Evolutionary conservation across 2,888 invertebrate species (phyloP), one percentile per base, ranked within the genome.

Genomic region (Philopedon plagiatum): DNA sequence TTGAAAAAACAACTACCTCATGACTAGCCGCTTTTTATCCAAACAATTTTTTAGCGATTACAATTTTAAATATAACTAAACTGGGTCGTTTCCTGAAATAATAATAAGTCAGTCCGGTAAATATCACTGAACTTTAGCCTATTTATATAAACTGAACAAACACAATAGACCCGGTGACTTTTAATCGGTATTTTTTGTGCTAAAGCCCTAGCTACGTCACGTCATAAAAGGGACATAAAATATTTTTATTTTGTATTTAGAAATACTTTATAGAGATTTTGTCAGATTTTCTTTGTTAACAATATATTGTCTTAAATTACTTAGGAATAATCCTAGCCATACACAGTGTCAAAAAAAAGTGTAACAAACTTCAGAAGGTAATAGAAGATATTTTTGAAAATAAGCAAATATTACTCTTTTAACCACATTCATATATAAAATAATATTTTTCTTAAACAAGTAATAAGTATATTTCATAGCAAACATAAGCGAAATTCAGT

Each of bases 91-190:
- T 63, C 62, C 62, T 63, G 26, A 15, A 51, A 61, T 61, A 61
- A 61, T 61, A 61, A 61, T 44, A 46, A 61, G 61, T 32, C 60
- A 44, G 41, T 4, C 19, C 51, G 62, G 32, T 51, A 49, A 63
- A 63, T 63, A 63, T 63, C 62, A 63, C 23, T 46, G 57, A 65
- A 65, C 57, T 46, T 46, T 44, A 46, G 26, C 34, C 57, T 57
- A 34, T 57, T 65, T 65, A 41, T 57, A n/a, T n/a, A n/a, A 65
- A 41, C 44, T 2, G 44, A 46, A 9, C 57, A 19, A 57, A 32
- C 65, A 57, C 54, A 65, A 57, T 65, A 29, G 57, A 65, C 32
- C 44, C 57, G 39, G 19, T 56, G 18, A 57, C 65, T 65, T 65
- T 57, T 65, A 65, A 57, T 57, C 60, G 39, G n/a, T 44, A 60